Percentiles rank a stretch among this genome's conserved stretches.
phyloP scores from a whole-genome alignment of 2,797 vertebrate genomes.

The Clangula hyemalis region DNA sequence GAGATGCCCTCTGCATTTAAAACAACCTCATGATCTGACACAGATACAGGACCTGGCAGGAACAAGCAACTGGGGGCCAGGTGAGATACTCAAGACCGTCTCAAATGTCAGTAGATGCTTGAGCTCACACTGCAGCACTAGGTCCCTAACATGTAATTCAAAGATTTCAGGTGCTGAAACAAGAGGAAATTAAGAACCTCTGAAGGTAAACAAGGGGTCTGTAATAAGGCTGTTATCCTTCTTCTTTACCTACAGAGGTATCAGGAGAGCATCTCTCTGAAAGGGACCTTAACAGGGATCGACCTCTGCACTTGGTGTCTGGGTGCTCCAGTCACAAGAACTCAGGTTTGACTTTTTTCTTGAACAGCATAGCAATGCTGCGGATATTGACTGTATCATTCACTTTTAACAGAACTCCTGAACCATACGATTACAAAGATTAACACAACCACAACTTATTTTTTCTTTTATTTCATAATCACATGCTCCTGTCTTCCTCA shows the following conservation, averaged over 20 bases:
- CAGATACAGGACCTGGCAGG: background rate
- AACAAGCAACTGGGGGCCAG: background rate
- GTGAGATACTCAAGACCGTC: background rate
- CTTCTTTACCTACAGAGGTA: background rate
- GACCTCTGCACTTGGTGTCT: background rate
- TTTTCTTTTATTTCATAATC: background rate
- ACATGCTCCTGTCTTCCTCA: background rate
- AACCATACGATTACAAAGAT: background rate
- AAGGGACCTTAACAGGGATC: background rate
- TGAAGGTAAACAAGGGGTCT: background rate
- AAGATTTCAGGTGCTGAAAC: background rate
- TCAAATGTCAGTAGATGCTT: background rate
- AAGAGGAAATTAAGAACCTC: background rate
- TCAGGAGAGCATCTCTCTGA: background rate
- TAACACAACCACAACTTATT: background rate
- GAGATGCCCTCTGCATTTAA: background rate
- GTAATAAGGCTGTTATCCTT: background rate
- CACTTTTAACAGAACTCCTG: background rate
- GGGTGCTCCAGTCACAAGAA: background rate
- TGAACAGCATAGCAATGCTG: background rate
- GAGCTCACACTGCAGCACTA: background rate
- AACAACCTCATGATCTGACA: background rate
- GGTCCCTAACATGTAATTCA: background rate
- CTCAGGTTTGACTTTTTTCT: background rate
- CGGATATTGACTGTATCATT: background rate